Conservation (phyloP, 2,888 invertebrate species). For the Geophilus truncorum region DNA sequence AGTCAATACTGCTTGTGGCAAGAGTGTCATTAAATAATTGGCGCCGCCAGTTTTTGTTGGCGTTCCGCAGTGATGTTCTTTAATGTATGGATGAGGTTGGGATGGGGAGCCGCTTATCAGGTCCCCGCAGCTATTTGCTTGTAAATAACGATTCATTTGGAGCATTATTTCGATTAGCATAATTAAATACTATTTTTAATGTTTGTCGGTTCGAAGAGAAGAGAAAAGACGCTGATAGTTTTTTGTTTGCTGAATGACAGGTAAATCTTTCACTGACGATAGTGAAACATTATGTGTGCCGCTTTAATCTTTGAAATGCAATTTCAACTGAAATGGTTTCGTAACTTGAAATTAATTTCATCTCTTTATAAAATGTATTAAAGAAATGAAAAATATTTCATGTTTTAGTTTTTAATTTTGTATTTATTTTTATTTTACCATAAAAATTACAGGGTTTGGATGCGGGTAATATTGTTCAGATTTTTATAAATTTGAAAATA, state of each 20-base stretch:
- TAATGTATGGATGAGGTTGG: constrained; percentile 27
- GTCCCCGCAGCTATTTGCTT: constrained; percentile 27
- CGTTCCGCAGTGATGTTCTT: constrained; percentile 18
- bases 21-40: constrained; percentile 15
- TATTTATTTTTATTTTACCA: background rate
- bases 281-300: background rate
- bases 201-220: constrained; percentile 7
- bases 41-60: constrained; percentile 22
- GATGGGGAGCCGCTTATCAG: constrained; percentile 27
- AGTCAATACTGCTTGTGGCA: constrained; percentile 21
- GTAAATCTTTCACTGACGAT: constrained; percentile 8
- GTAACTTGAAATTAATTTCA: background rate
- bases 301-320: background rate
- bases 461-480: background rate
- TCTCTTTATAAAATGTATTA: background rate
- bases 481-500: background rate
- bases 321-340: background rate
- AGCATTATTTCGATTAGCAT: constrained; percentile 25
- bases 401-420: background rate
- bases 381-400: background rate
- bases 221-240: background rate
- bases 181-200: constrained; percentile 25
- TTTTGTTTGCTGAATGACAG: constrained; percentile 18
- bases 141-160: constrained; percentile 27
- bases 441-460: too few relatives aligned